A percentile compares a stretch with the other conserved stretches of the same genome.
Conservation (phyloP, 2,797 vertebrate genomes). For the Sebastolobus alascanus region DNA sequence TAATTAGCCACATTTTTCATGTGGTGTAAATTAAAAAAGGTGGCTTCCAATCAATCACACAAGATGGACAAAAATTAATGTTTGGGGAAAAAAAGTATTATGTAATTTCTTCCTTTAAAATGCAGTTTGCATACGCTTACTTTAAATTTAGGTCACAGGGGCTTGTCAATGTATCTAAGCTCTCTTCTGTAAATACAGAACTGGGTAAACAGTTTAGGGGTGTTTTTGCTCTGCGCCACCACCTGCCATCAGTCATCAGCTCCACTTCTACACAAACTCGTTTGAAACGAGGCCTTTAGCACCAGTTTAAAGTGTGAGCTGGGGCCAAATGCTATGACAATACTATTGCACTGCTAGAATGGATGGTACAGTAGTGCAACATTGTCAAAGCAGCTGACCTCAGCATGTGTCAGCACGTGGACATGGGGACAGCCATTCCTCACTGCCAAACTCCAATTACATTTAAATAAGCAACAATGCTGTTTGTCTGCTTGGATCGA, state of each 20-base stretch:
- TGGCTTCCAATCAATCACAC: conserved; percentile 4
- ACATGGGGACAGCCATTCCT: conserved; percentile 76
- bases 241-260: conserved; percentile 66
- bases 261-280: conserved; percentile 46
- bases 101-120: conserved; percentile 13
- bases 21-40: conserved; percentile 10
- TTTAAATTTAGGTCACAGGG: conserved; percentile 34
- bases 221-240: conserved; percentile 36
- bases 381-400: conserved; percentile 98
- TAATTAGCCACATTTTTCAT: not conserved
- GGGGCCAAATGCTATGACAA: conserved; percentile 98
- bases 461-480: conserved; percentile 47
- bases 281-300: conserved; percentile 52
- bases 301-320: conserved; percentile 63
- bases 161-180: conserved; percentile 34
- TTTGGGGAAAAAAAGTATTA: not conserved
- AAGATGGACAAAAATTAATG: conserved; percentile 8
- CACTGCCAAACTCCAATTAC: conserved; percentile 66
- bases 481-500: conserved; percentile 23
- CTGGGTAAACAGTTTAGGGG: conserved; percentile 61
- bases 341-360: conserved; percentile 99
- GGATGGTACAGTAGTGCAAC: conserved; percentile 99
- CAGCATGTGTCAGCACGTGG: conserved; percentile 89
- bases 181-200: conserved; percentile 63
- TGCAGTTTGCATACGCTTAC: not conserved